phyloP scores from a whole-genome alignment of 2,888 invertebrate genomes.

The Lobophora halterata region DNA sequence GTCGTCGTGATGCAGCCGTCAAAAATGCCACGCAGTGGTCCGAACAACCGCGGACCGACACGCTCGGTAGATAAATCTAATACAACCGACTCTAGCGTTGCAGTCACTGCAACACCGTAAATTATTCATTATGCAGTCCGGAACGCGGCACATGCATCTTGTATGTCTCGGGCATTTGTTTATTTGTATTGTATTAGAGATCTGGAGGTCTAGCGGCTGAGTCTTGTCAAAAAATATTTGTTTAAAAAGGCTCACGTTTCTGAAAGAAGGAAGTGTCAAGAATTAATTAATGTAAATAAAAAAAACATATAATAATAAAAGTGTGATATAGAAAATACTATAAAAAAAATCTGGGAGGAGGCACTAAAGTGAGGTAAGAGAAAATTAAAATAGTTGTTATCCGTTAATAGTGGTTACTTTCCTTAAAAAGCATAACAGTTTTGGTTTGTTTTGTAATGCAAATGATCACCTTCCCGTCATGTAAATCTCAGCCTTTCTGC shows the following conservation, averaged over 20 bases:
- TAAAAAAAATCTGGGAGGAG: too few species aligned
- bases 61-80: slow-evolving; percentile 38
- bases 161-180: slow-evolving; percentile 42
- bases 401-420: too few species aligned
- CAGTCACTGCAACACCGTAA: slow-evolving; percentile 40
- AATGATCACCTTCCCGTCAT: too few species aligned
- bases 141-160: slow-evolving; percentile 42
- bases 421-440: too few species aligned
- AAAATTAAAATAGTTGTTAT: too few species aligned
- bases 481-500: too few species aligned
- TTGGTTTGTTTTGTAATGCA: too few species aligned
- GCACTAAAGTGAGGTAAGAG: too few species aligned
- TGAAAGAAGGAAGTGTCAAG: slow-evolving; percentile 10
- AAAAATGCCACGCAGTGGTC: slow-evolving; percentile 9
- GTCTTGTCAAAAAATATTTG: slow-evolving; percentile 27
- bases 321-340: too few species aligned
- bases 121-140: slow-evolving; percentile 44
- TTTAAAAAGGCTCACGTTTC: slow-evolving; percentile 21
- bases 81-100: slow-evolving; percentile 34
- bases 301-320: too few species aligned
- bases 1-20: slow-evolving; percentile 9
- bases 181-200: slow-evolving; percentile 35
- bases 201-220: slow-evolving; percentile 23
- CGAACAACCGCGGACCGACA: slow-evolving; percentile 16
- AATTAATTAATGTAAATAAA: too few species aligned